Evolutionary conservation across 2,113 vertebrate genomes (phyloP).

Genomic region (Cyprinodon variegatus): DNA sequence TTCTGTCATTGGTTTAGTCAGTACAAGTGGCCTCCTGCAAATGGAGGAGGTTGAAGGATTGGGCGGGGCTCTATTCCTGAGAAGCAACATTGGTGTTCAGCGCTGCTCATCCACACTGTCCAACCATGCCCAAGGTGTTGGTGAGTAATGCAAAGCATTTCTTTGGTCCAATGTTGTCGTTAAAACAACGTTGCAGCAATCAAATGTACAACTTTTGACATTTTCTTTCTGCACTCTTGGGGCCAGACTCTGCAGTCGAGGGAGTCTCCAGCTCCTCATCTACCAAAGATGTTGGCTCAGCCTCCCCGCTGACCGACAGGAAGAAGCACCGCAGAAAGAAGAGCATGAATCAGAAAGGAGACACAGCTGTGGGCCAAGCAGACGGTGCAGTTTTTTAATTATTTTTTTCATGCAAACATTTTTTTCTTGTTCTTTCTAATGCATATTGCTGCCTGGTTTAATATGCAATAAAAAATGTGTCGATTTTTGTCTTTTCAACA

Average conservation of each 20-base stretch:
- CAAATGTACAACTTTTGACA: not conserved
- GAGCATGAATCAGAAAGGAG: conserved; percentile 87
- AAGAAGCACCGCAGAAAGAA: conserved; percentile 94
- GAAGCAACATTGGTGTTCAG: conserved; percentile 80
- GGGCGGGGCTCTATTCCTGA: conserved; percentile 74
- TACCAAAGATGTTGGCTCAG: conserved; percentile 82
- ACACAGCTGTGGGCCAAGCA: conserved; percentile 85
- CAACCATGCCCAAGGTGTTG: conserved; percentile 73
- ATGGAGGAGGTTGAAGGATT: conserved; percentile 84
- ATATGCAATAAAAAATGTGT: not conserved
- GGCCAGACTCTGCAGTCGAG: conserved; percentile 76
- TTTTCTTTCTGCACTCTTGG: conserved; percentile 1
- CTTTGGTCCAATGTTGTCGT: not conserved
- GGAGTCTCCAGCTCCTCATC: conserved; percentile 83
- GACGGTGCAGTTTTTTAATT: conserved; percentile 82
- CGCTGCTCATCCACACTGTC: conserved; percentile 78
- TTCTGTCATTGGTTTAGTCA: conserved; percentile 55
- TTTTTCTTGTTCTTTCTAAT: not conserved
- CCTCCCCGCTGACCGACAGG: conserved; percentile 85
- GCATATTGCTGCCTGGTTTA: not conserved
- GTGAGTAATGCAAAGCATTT: conserved; percentile 56
- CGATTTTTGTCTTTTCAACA: conserved; percentile 30
- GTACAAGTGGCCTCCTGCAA: conserved; percentile 80
- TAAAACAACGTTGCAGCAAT: not conserved
- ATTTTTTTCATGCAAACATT: not conserved